These are phyloP conservation scores for Cyclophora albipunctata DNA, from an alignment of 2,888 invertebrate genomes.

Conservation along the genomic window DNA sequence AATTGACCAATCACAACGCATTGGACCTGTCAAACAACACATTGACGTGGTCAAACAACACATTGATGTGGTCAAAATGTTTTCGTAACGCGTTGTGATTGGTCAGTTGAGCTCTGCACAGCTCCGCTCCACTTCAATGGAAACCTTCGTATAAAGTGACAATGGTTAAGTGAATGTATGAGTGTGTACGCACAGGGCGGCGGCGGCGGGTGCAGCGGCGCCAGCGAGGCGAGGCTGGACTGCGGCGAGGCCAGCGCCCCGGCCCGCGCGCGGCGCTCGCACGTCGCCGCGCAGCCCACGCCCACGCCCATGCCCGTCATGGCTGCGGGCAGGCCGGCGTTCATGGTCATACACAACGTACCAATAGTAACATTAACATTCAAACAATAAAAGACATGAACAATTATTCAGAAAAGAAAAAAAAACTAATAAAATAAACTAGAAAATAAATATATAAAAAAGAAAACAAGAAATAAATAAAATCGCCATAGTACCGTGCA, in stretches of 20 bases:
- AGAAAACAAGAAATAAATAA: slow-evolving; percentile 9
- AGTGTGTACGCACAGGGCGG: slow-evolving; percentile 39
- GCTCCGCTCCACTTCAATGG: too few species aligned
- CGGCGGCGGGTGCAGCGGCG: slow-evolving; percentile 38
- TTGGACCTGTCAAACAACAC: too few species aligned
- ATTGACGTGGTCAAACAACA: too few species aligned
- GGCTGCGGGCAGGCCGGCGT: slow-evolving; percentile 28
- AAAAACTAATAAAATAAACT: not conserved
- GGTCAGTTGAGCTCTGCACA: too few species aligned
- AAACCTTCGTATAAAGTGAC: too few species aligned
- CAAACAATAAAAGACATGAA: not conserved
- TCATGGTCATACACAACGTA: not conserved
- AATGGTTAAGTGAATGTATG: too few species aligned
- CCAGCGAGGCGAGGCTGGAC: slow-evolving; percentile 54
- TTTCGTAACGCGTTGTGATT: too few species aligned
- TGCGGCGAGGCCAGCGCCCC: slow-evolving; percentile 50
- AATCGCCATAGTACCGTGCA: not conserved
- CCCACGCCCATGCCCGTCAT: slow-evolving; percentile 61
- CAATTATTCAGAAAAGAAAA: slow-evolving; percentile 1
- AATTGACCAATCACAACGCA: too few species aligned
- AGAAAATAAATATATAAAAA: slow-evolving; percentile 12
- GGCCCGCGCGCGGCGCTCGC: slow-evolving; percentile 41
- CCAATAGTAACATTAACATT: not conserved
- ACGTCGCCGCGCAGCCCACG: slow-evolving; percentile 49
- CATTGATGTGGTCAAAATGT: too few species aligned